Evolutionary conservation across 2,888 invertebrate species (phyloP), one percentile per base, ranked within the genome.

Genomic region (Suillia variegata): DNA sequence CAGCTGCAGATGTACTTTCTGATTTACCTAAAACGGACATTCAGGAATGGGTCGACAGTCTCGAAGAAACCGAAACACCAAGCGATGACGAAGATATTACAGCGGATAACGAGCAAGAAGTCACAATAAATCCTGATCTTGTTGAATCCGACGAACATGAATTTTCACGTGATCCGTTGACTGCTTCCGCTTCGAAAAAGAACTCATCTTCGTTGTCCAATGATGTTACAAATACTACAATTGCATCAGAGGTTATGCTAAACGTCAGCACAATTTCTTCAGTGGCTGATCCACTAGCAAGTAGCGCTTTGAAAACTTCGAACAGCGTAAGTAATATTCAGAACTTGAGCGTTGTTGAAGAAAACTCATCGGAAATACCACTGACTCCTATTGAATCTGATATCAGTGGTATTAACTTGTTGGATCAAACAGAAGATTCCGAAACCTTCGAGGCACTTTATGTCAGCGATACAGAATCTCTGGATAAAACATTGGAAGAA

Each of bases 351-450:
- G 42, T 34, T 2, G 15, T n/a, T 12, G 58, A 68, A 55, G 52
- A 55, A 33, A 10, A 24, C 18, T 1, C 22, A 38, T 0, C 49
- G 45, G 38, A 13, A 31, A 59, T 6, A 56, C 55, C 60, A 17
- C 54, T 21, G 17, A 62, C 58, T 8, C 54, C 68, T 1, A 47
- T 51, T 1, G 62, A 62, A 13, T 61, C 69, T 1, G 77, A 79
- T 49, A 69, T 80, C 53, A 80, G 80, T 56, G 80, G 80, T 6
- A 75, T 80, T 33, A 68, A 76, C 58, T 53, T 74, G 26, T 62
- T 80, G 1, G 79, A 79, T 64, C 69, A 75, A 60, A 75, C 77
- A 2, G 62, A 70, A 0, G 79, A 77, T 31, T 78, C 78, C 0
- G 58, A 70, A 34, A 73, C 74, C 38, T 74, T 70, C 2, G 78